phyloP scores from a whole-genome alignment of 2,797 vertebrate species.

The Sebastes paucispinis region DNA sequence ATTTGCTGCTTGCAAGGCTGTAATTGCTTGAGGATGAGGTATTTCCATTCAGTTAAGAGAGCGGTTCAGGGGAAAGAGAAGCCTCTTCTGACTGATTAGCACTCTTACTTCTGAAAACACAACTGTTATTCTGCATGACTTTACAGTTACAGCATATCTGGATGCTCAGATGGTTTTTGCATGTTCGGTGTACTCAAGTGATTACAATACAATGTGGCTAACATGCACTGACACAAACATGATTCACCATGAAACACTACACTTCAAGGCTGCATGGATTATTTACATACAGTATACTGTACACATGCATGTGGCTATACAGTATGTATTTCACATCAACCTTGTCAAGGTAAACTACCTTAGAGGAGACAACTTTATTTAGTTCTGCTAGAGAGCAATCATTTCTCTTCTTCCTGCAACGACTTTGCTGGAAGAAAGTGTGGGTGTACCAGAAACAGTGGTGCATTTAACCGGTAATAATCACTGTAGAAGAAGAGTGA shows the following conservation, averaged over 20 bases:
- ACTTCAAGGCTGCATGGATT: constrained; percentile 11
- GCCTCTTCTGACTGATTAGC: constrained; percentile 42
- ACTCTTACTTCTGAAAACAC: constrained; percentile 27
- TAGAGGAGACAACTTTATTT: neutral
- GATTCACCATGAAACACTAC: constrained; percentile 39
- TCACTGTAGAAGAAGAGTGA: neutral
- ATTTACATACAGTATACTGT: constrained; percentile 5
- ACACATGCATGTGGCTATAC: neutral
- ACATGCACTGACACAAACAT: constrained; percentile 34
- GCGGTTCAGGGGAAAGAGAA: constrained; percentile 22
- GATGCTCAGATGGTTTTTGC: constrained; percentile 46
- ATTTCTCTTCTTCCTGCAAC: neutral
- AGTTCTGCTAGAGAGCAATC: neutral
- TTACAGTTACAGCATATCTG: constrained; percentile 1
- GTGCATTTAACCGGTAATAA: neutral
- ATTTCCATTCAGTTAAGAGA: constrained; percentile 49
- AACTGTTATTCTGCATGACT: constrained; percentile 11
- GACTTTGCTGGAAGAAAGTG: neutral
- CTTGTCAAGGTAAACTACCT: neutral
- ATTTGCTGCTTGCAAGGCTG: constrained; percentile 36
- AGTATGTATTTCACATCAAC: constrained; percentile 31
- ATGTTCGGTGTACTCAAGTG: constrained; percentile 12
- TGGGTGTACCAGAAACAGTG: neutral
- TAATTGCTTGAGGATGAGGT: constrained; percentile 50
- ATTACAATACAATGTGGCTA: constrained; percentile 51